Conservation (phyloP, 1,140 invertebrate species). For the Euura saliciscinereae region DNA sequence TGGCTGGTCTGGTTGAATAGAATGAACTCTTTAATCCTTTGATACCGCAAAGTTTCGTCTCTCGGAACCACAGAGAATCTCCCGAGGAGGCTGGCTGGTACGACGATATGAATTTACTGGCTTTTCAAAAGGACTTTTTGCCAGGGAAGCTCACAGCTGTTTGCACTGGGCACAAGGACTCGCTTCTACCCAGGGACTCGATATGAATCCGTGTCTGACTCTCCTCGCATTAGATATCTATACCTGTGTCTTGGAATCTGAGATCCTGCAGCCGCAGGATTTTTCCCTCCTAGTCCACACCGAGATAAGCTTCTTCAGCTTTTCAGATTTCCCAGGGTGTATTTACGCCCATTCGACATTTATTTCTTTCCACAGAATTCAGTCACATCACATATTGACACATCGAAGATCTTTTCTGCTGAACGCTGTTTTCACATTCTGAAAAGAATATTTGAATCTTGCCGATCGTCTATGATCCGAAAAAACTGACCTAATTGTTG, state of each 20-base stretch:
- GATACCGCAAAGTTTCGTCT: background rate
- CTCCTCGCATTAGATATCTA: background rate
- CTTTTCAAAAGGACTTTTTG: background rate
- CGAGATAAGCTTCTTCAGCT: constrained; percentile 1
- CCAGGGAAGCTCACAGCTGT: background rate
- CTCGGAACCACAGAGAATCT: too few species aligned
- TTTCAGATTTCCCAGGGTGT: background rate
- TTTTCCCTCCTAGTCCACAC: background rate
- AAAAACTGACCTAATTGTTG: too few species aligned
- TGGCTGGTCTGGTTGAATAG: background rate
- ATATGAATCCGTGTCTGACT: background rate
- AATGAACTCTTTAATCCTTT: background rate
- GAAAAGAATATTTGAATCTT: too few species aligned
- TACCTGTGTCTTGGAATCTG: background rate
- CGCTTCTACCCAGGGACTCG: background rate
- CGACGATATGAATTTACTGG: constrained; percentile 4
- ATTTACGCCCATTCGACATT: background rate
- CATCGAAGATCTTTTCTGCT: too few species aligned
- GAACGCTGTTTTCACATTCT: too few species aligned
- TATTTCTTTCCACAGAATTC: background rate
- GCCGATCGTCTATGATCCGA: too few species aligned
- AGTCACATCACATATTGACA: too few species aligned
- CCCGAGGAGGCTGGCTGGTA: too few species aligned
- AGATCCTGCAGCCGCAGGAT: background rate
- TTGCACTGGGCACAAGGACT: background rate